These are phyloP conservation scores for Telmatochromis bifrenatus DNA, from an alignment of 2,113 vertebrate species.

Conservation along the genomic window DNA sequence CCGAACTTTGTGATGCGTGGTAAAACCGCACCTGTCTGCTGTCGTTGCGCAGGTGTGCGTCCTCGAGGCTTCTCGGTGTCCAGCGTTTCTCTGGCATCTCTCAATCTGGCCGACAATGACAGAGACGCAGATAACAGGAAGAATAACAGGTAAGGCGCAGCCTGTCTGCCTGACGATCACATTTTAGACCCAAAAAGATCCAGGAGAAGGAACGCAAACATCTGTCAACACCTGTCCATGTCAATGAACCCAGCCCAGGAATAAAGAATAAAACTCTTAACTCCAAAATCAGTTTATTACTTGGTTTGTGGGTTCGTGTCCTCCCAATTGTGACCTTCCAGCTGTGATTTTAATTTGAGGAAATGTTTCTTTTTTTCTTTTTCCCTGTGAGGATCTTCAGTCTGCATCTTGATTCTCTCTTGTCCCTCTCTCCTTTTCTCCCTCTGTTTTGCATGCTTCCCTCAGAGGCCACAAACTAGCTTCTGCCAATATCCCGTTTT, in stretches of 20 bases:
- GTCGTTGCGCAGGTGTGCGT: constrained; percentile 72
- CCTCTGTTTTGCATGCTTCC: constrained; percentile 39
- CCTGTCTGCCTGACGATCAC: neutral
- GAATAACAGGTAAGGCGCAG: constrained; percentile 79
- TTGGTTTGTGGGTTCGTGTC: neutral
- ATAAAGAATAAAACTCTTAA: neutral
- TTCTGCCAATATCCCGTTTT: constrained; percentile 68
- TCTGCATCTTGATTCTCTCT: constrained; percentile 8
- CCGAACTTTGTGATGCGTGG: too few species aligned
- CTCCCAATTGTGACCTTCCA: neutral
- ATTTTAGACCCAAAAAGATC: neutral
- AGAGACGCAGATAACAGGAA: constrained; percentile 86
- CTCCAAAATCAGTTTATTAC: neutral
- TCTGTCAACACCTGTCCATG: neutral
- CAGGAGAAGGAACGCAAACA: neutral
- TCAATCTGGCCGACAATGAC: constrained; percentile 86
- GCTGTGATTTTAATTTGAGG: neutral
- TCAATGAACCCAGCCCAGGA: neutral
- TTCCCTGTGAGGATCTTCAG: neutral
- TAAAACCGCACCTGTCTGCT: neutral
- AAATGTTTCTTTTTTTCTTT: neutral
- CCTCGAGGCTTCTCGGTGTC: constrained; percentile 85
- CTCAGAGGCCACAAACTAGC: constrained; percentile 72
- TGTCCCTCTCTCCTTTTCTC: constrained; percentile 32
- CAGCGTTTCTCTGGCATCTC: constrained; percentile 90